Percentiles rank a stretch among this genome's conserved stretches.
Conservation (phyloP, 2,888 invertebrate species). For the Dicyrtomina minuta region DNA sequence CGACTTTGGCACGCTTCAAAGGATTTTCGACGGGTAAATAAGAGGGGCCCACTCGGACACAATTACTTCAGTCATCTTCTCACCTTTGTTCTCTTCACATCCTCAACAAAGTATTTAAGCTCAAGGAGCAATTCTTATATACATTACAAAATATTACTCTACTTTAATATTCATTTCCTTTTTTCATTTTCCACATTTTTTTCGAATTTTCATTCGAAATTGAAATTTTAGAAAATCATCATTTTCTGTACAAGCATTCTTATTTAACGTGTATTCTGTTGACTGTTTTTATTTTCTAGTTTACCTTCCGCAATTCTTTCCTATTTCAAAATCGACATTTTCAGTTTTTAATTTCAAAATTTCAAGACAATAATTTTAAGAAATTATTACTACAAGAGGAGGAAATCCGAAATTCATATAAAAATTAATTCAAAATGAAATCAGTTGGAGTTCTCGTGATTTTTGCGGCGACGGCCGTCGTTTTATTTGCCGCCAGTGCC, state of each 20-base stretch:
- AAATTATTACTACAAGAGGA: neutral
- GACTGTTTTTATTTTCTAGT: neutral
- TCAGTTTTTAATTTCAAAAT: neutral
- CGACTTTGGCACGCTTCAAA: constrained; percentile 22
- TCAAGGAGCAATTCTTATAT: neutral
- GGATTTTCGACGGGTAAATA: constrained; percentile 14
- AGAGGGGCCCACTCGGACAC: neutral
- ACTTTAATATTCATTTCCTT: too few species aligned
- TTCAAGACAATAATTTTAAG: neutral
- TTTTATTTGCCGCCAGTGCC: constrained; percentile 11
- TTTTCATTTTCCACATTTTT: neutral
- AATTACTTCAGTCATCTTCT: constrained; percentile 22
- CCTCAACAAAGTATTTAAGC: neutral
- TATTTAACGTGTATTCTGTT: too few species aligned
- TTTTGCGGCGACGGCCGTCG: constrained; percentile 4
- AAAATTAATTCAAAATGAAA: constrained; percentile 22
- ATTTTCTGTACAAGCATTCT: too few species aligned
- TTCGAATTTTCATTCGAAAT: too few species aligned
- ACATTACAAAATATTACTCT: neutral
- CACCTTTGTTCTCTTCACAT: constrained; percentile 11
- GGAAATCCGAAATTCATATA: neutral
- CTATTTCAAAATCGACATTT: too few species aligned
- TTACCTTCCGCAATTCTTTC: neutral
- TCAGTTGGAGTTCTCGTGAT: constrained; percentile 18
- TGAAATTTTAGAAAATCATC: too few species aligned